Evolutionary conservation across 1,140 invertebrate species (phyloP).

Genomic region (Lucilia sericata): DNA sequence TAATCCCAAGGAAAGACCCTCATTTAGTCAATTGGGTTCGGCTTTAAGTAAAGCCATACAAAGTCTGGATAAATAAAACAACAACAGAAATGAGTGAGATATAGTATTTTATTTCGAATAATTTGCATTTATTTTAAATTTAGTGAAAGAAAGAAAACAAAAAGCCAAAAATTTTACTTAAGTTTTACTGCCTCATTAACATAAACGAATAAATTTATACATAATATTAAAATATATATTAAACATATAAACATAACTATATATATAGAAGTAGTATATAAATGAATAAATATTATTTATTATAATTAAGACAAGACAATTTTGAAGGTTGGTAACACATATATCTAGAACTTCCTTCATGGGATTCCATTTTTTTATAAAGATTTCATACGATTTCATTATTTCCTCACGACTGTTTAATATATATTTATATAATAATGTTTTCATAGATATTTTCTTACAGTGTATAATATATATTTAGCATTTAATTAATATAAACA

Average conservation of each 20-base stretch:
- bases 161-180: conserved; percentile 39
- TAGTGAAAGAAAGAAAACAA: background rate
- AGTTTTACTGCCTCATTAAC: conserved; percentile 30
- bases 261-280: background rate
- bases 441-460: too few relatives aligned
- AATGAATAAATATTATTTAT: background rate
- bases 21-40: conserved; percentile 68
- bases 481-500: background rate
- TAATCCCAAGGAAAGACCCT: conserved; percentile 75
- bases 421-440: too few relatives aligned
- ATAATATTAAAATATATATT: background rate
- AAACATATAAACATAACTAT: background rate
- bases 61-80: conserved; percentile 55
- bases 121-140: conserved; percentile 25
- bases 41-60: conserved; percentile 66
- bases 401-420: too few relatives aligned
- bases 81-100: background rate
- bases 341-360: too few relatives aligned
- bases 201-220: background rate
- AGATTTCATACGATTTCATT: too few relatives aligned
- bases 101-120: background rate
- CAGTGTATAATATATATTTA: too few relatives aligned
- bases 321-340: background rate
- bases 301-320: background rate
- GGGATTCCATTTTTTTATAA: too few relatives aligned